Percentiles rank a stretch among this genome's conserved stretches.
phyloP scores from a whole-genome alignment of 2,888 invertebrate genomes.

The Acronicta leporina region DNA sequence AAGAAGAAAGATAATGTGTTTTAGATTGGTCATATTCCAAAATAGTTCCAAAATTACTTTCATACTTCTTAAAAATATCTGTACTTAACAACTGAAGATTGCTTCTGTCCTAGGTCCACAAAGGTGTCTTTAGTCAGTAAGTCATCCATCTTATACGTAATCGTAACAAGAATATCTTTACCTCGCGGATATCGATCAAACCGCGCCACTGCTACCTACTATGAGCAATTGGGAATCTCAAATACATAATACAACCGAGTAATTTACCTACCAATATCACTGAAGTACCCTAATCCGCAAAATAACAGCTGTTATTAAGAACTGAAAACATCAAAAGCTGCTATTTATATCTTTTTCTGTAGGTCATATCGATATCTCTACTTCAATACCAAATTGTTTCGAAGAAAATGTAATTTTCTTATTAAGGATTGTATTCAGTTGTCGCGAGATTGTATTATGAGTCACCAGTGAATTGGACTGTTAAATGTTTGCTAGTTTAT shows the following conservation, averaged over 20 bases:
- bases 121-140: too few species aligned
- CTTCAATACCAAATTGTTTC: conserved; percentile 31
- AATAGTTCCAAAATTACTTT: too few species aligned
- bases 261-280: background rate
- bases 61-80: too few species aligned
- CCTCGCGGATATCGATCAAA: too few species aligned
- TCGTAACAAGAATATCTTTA: too few species aligned
- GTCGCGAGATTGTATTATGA: conserved; percentile 37
- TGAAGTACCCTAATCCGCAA: conserved; percentile 2
- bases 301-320: conserved; percentile 3
- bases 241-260: background rate
- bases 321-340: conserved; percentile 24
- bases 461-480: conserved; percentile 26
- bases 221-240: too few species aligned
- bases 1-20: too few species aligned
- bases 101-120: too few species aligned
- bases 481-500: conserved; percentile 38
- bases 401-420: conserved; percentile 38
- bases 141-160: too few species aligned
- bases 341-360: conserved; percentile 37
- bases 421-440: conserved; percentile 37
- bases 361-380: conserved; percentile 48
- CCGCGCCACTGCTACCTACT: too few species aligned
- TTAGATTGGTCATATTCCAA: too few species aligned
- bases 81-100: too few species aligned